Base-by-base conservation (phyloP, 2,113 vertebrate genomes). In the Mesembrinibis cayennensis region DNA sequence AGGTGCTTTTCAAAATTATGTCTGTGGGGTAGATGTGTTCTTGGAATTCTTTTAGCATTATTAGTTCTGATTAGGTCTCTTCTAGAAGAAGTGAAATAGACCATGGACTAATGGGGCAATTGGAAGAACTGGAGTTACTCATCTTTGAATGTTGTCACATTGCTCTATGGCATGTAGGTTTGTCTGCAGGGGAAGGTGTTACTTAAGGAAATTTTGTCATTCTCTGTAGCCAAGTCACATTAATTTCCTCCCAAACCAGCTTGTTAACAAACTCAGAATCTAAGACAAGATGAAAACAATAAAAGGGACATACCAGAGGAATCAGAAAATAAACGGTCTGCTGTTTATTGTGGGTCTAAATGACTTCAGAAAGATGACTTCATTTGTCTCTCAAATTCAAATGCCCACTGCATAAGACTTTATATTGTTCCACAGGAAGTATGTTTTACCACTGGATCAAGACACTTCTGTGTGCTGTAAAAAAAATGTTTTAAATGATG, bases 281-380 rank as follows among this genome's bases (percentile, higher is more conserved):
- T 53, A 65, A 56, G 32, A 72, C 8, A 90, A 58, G 59, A 63
- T 30, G 67, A 70, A 95, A 90, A 44, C 63, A 87, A 86, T 53
- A 58, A 80, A 80, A 90, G 59, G 85, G 42, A 62, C 74, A 77
- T 66, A 91, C 62, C 45, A 93, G 63, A 91, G 18, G 26, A 90
- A 80, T 65, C 85, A 63, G 93, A 95, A 95, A 94, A 93, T 79
- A 80, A 92, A 89, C 0, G 1, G 77, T 88, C 63, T 90, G 94
- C 94, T 88, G 80, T 96, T 96, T 97, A 97, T 97, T 97, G 42
- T 93, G 83, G 55, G 76, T 95, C 70, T 90, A 90, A 70, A 87
- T 44, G 40, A 83, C 73, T 87, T 84, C 77, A 92, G 70, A 90
- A 87, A 86, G 90, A 72, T 56, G 30, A 94, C 50, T 94, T 83